Conservation (phyloP, 2,797 vertebrate genomes). For the Etheostoma nigrum region DNA sequence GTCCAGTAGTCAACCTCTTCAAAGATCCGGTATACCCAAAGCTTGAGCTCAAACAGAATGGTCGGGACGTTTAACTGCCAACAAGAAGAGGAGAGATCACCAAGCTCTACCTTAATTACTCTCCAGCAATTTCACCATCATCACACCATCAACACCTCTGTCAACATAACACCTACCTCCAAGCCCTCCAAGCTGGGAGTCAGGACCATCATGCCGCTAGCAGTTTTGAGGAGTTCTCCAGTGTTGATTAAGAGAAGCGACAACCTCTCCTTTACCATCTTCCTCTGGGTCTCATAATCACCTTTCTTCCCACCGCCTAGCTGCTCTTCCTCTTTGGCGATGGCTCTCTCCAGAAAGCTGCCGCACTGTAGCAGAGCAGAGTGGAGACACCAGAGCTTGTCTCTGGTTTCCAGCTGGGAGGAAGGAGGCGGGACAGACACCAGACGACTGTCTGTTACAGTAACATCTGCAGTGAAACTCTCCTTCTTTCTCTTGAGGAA, state of each 20-base stretch:
- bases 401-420: constrained; percentile 74
- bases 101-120: constrained; percentile 8
- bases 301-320: constrained; percentile 53
- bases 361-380: constrained; percentile 80
- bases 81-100: constrained; percentile 26
- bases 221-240: constrained; percentile 73
- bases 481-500: constrained; percentile 76
- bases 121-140: constrained; percentile 2
- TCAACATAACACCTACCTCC: constrained; percentile 71
- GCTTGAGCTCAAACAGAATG: constrained; percentile 77
- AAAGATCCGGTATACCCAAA: constrained; percentile 81
- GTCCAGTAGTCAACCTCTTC: constrained; percentile 83
- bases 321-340: constrained; percentile 75
- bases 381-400: constrained; percentile 78
- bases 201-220: constrained; percentile 40
- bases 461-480: constrained; percentile 53
- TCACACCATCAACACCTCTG: constrained; percentile 7
- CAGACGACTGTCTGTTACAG: constrained; percentile 53
- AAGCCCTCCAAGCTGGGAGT: constrained; percentile 52
- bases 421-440: constrained; percentile 76
- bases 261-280: constrained; percentile 76
- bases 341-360: constrained; percentile 76
- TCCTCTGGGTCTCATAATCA: constrained; percentile 75
- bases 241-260: constrained; percentile 66
- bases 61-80: constrained; percentile 59